phyloP scores from a whole-genome alignment of 1,140 invertebrate species.

The Thaumatotibia leucotreta region DNA sequence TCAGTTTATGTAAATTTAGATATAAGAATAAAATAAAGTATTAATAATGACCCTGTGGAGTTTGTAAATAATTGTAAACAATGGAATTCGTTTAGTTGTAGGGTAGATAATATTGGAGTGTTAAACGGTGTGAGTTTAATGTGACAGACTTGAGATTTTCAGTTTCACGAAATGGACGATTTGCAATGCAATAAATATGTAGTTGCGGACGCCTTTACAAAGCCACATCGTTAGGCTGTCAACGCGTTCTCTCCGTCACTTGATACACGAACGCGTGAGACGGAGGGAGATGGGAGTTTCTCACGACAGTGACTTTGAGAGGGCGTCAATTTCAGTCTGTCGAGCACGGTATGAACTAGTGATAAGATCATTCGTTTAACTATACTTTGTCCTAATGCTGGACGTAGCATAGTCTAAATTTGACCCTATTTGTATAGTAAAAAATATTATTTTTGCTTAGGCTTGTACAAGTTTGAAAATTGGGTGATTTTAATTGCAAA shows the following conservation, averaged over 20 bases:
- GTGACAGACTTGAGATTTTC: conserved; percentile 7
- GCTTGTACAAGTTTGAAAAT: conserved; percentile 52
- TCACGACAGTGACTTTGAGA: not conserved
- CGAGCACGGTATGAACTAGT: conserved; percentile 49
- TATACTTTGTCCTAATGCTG: conserved; percentile 25
- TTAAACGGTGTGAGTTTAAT: conserved; percentile 17
- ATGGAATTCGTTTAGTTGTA: conserved; percentile 41
- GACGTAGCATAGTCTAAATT: conserved; percentile 48
- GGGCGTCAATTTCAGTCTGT: conserved; percentile 20
- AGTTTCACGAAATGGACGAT: not conserved
- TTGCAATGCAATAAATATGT: conserved; percentile 46
- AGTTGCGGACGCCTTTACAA: conserved; percentile 18
- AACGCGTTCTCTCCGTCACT: not conserved
- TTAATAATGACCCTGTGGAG: conserved; percentile 24
- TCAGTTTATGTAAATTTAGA: conserved; percentile 26
- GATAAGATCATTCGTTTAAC: conserved; percentile 26
- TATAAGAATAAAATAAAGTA: not conserved
- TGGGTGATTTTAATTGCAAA: conserved; percentile 61
- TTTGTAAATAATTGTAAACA: conserved; percentile 61
- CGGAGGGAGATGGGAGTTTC: not conserved
- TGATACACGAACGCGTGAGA: no score
- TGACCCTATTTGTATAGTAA: conserved; percentile 52
- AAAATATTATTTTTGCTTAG: conserved; percentile 74
- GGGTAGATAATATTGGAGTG: conserved; percentile 35
- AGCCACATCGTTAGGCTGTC: not conserved